Percentiles rank a stretch among this genome's conserved stretches.
These are phyloP conservation scores for Ara ararauna DNA, from an alignment of 2,797 vertebrate species.

Conservation along the genomic window DNA sequence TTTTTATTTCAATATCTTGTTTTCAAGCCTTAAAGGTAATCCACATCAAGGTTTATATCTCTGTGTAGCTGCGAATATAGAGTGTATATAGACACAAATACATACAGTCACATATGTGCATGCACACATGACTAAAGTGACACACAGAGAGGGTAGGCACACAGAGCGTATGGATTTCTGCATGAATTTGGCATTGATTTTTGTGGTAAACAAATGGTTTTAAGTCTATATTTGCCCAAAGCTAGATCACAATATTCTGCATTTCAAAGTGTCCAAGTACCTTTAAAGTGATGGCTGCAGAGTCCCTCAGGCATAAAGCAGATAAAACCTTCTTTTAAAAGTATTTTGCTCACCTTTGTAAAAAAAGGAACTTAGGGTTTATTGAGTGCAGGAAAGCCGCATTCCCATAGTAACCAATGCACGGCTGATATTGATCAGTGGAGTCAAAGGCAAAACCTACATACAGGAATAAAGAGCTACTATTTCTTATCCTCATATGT, in stretches of 20 bases:
- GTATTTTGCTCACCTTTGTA: constrained; percentile 87
- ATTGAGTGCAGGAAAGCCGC: constrained; percentile 78
- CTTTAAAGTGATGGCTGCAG: constrained; percentile 86
- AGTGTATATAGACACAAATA: not conserved
- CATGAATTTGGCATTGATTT: constrained; percentile 79
- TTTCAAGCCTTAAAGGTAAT: constrained; percentile 10
- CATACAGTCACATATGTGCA: not conserved
- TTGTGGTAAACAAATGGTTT: constrained; percentile 82
- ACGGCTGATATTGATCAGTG: constrained; percentile 80
- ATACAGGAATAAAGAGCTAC: constrained; percentile 78
- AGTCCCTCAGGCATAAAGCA: constrained; percentile 85
- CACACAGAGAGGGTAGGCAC: not conserved
- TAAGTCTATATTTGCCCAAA: constrained; percentile 87
- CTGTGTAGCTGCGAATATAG: not conserved
- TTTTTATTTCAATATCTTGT: constrained; percentile 19
- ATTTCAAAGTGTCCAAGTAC: constrained; percentile 86
- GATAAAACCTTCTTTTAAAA: constrained; percentile 86
- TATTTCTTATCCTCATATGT: constrained; percentile 74
- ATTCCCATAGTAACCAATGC: constrained; percentile 80
- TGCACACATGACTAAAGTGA: not conserved
- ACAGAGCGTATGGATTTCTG: constrained; percentile 65
- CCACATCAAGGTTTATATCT: not conserved
- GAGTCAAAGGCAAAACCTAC: constrained; percentile 80
- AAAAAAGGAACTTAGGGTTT: constrained; percentile 81
- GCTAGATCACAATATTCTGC: constrained; percentile 87